phyloP scores from a whole-genome alignment of 2,113 vertebrate species.

The Alethe castanea region DNA sequence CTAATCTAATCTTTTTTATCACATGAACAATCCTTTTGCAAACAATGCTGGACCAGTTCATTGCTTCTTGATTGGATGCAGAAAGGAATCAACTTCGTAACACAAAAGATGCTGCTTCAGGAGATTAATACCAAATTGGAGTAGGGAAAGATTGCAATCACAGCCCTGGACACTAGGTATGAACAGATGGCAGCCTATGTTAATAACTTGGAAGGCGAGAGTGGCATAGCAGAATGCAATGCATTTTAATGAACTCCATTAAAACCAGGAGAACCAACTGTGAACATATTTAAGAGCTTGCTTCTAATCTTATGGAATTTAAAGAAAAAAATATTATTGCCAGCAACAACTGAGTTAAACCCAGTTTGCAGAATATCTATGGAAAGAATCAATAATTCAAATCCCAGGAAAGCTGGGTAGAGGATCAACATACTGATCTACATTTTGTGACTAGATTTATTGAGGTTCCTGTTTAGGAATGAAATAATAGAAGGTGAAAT shows the following conservation, averaged over 20 bases:
- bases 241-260: slow-evolving; percentile 39
- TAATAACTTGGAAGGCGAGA: neutral
- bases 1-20: neutral
- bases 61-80: neutral
- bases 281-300: neutral
- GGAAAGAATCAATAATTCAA: neutral
- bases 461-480: neutral
- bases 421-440: neutral
- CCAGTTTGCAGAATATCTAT: neutral
- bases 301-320: neutral
- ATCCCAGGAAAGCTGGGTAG: neutral
- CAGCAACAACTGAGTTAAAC: neutral
- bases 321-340: neutral
- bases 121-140: neutral
- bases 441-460: neutral
- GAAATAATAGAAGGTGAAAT: neutral
- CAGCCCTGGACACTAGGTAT: neutral
- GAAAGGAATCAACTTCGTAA: neutral
- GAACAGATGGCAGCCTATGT: slow-evolving; percentile 30
- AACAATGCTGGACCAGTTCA: neutral
- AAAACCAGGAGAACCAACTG: neutral
- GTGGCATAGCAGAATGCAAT: neutral
- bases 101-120: neutral
- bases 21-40: neutral
- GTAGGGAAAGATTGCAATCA: neutral